These are phyloP conservation scores for Channa maculata DNA, from an alignment of 2,113 vertebrate species.

Conservation along the genomic window DNA sequence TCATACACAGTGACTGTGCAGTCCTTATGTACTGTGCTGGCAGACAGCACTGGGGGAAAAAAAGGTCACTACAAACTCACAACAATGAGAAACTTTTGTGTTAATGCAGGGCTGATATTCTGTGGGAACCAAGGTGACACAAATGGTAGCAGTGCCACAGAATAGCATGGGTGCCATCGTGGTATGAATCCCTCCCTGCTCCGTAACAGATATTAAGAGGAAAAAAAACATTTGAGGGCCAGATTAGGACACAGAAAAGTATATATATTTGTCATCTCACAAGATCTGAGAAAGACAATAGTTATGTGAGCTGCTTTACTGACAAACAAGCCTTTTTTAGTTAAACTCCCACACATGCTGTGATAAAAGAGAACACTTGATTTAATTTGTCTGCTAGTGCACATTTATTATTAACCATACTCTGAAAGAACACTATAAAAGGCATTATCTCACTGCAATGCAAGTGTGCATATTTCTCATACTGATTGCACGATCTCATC, in stretches of 20 bases:
- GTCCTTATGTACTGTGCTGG: constrained; percentile 4
- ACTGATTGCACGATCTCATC: neutral
- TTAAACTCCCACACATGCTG: neutral
- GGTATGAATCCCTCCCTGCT: constrained; percentile 42
- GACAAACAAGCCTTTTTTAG: constrained; percentile 26
- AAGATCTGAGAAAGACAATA: constrained; percentile 11
- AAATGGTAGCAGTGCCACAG: constrained; percentile 57
- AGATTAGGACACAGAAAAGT: constrained; percentile 34
- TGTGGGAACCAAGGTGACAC: constrained; percentile 54
- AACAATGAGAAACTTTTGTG: constrained; percentile 44
- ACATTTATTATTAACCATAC: neutral
- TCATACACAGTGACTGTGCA: constrained; percentile 1
- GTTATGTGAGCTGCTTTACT: constrained; percentile 16
- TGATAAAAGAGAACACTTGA: neutral
- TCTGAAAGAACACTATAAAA: neutral
- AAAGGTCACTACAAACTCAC: neutral
- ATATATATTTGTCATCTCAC: constrained; percentile 27
- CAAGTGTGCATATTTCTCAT: neutral
- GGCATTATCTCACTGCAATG: neutral
- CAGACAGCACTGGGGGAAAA: neutral
- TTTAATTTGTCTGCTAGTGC: neutral
- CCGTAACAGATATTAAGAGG: constrained; percentile 52
- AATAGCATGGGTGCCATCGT: constrained; percentile 36
- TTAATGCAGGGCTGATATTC: constrained; percentile 36
- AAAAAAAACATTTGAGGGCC: constrained; percentile 17